A percentile compares a stretch with the other conserved stretches of the same genome.
phyloP scores from a whole-genome alignment of 2,113 vertebrate genomes.

The Phalacrocorax brasilianus region DNA sequence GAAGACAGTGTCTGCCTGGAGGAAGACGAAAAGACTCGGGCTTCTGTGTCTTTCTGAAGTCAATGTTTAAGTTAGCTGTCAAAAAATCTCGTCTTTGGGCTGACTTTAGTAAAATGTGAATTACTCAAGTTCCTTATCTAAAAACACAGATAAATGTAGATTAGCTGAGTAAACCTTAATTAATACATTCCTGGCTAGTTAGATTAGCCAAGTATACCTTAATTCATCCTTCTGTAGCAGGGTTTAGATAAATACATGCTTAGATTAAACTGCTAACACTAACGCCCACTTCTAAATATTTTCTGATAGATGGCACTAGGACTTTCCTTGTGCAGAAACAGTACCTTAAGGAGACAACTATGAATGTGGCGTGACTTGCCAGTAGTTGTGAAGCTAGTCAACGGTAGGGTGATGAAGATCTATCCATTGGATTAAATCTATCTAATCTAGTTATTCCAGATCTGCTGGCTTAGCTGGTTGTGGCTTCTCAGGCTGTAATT shows the following conservation, averaged over 20 bases:
- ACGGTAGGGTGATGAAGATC: background rate
- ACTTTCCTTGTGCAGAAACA: background rate
- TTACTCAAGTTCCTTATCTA: background rate
- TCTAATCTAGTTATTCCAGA: background rate
- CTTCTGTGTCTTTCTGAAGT: background rate
- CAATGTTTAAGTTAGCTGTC: background rate
- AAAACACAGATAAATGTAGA: background rate
- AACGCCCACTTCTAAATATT: background rate
- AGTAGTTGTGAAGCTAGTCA: background rate
- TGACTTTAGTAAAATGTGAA: background rate
- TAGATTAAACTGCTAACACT: background rate
- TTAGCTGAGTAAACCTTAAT: background rate
- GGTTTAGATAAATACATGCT: background rate
- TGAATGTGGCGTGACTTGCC: background rate
- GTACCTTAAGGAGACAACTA: background rate
- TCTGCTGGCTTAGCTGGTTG: background rate
- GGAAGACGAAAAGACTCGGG: background rate
- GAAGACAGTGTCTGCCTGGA: background rate
- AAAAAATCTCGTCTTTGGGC: background rate
- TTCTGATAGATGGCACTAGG: background rate
- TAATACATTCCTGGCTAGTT: background rate
- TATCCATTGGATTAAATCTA: background rate
- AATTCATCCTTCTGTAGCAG: background rate
- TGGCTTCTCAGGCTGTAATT: background rate
- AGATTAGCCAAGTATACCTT: background rate